These are phyloP conservation scores for Sebastes vulpes DNA, from an alignment of 2,797 vertebrate genomes.

Conservation along the genomic window DNA sequence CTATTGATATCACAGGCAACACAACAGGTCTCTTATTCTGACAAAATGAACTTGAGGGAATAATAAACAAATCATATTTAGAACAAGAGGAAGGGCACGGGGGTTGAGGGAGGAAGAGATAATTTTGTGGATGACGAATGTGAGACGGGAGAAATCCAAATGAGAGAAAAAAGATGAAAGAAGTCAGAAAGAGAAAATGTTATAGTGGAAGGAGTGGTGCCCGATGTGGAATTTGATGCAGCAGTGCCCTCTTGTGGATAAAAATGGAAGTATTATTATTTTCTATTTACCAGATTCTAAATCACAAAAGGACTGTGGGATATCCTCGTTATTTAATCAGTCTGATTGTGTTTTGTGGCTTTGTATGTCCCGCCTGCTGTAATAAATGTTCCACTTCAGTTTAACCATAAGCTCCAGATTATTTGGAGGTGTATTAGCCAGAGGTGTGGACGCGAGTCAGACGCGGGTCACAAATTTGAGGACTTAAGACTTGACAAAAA, in stretches of 20 bases:
- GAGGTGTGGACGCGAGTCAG: too few relatives aligned
- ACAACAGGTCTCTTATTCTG: conserved; percentile 29
- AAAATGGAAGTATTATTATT: not conserved
- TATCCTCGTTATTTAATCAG: not conserved
- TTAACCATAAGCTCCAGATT: not conserved
- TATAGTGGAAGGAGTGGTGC: not conserved
- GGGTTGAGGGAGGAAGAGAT: not conserved
- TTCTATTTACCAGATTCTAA: not conserved
- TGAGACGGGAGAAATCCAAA: conserved; percentile 15
- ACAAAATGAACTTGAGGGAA: conserved; percentile 29
- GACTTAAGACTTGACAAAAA: too few relatives aligned
- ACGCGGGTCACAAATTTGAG: too few relatives aligned
- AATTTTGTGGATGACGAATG: conserved; percentile 2
- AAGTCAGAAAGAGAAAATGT: not conserved
- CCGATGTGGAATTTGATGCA: conserved; percentile 16
- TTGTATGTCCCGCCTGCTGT: not conserved
- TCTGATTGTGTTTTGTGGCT: not conserved
- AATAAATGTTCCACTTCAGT: not conserved
- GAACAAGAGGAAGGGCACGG: not conserved
- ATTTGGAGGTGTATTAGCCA: not conserved
- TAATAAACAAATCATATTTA: conserved; percentile 34
- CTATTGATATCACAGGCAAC: conserved; percentile 28
- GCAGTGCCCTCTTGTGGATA: conserved; percentile 78
- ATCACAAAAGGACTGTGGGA: not conserved
- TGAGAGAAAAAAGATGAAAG: not conserved